Conservation (phyloP, 2,113 vertebrate genomes). For the Ictidomys tridecemlineatus region DNA sequence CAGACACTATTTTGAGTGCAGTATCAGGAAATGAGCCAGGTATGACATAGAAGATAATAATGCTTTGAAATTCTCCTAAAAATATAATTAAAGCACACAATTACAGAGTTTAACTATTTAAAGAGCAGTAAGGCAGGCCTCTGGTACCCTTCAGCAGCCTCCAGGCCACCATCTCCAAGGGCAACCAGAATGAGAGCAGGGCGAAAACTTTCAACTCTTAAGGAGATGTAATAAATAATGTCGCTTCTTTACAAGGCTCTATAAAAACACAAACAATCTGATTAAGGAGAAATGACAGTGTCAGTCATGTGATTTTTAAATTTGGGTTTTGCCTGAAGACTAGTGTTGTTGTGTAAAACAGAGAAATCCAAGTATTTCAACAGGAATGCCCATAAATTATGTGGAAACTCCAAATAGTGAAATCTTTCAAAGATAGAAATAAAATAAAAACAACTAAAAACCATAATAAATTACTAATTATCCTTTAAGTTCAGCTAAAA, state of each 20-base stretch:
- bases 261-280: slow-evolving; percentile 6
- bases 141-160: not conserved
- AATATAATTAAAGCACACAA: slow-evolving; percentile 72
- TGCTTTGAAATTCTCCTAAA: slow-evolving; percentile 77
- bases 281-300: not conserved
- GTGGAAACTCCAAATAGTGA: not conserved
- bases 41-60: slow-evolving; percentile 77
- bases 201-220: not conserved
- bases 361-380: not conserved
- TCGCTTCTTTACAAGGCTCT: not conserved
- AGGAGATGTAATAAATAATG: not conserved
- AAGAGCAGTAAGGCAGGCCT: not conserved
- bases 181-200: not conserved
- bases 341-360: not conserved
- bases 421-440: slow-evolving; percentile 21
- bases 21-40: slow-evolving; percentile 78
- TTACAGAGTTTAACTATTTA: slow-evolving; percentile 48
- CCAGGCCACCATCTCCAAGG: not conserved
- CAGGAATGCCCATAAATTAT: not conserved
- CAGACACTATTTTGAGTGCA: slow-evolving; percentile 73
- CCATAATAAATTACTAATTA: not conserved
- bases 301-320: not conserved
- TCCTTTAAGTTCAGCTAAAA: not conserved
- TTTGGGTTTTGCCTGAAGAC: not conserved
- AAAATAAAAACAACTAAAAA: slow-evolving; percentile 22